Percentiles rank a stretch among this genome's conserved stretches.
These are phyloP conservation scores for Drosophila fuyamai DNA, from an alignment of 1,140 invertebrate species.

Conservation along the genomic window DNA sequence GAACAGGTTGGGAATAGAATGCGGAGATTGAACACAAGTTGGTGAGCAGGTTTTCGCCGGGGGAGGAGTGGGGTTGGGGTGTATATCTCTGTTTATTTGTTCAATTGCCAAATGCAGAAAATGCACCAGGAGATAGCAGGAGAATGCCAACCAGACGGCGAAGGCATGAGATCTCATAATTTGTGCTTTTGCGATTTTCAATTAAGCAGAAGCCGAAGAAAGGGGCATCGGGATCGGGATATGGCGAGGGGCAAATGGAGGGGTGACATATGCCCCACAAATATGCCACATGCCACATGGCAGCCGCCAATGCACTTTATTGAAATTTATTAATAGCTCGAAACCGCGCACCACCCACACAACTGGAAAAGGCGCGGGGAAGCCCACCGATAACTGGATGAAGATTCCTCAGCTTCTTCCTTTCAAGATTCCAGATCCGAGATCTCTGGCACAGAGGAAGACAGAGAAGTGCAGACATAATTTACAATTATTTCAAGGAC, in stretches of 20 bases:
- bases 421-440: slow-evolving; percentile 8
- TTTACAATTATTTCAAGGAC: slow-evolving; percentile 85
- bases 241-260: slow-evolving; percentile 1
- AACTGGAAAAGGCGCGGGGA: background rate
- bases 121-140: slow-evolving; percentile 25
- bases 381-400: slow-evolving; percentile 28
- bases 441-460: slow-evolving; percentile 9
- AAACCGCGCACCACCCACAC: slow-evolving; percentile 54
- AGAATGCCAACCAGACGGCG: slow-evolving; percentile 8
- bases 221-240: background rate
- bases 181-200: slow-evolving; percentile 76
- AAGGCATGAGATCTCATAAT: slow-evolving; percentile 58
- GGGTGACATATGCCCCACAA: slow-evolving; percentile 76
- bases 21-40: slow-evolving; percentile 45
- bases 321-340: slow-evolving; percentile 77
- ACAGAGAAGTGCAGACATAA: slow-evolving; percentile 70
- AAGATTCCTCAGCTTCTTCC: slow-evolving; percentile 30
- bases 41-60: slow-evolving; percentile 22
- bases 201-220: slow-evolving; percentile 57
- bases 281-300: slow-evolving; percentile 79
- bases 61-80: background rate
- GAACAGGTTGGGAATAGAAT: slow-evolving; percentile 75
- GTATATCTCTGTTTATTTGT: slow-evolving; percentile 68
- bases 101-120: slow-evolving; percentile 62
- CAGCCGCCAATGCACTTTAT: slow-evolving; percentile 68